Evolutionary conservation across 2,113 vertebrate species (phyloP), one percentile per base, ranked within the genome.

Genomic region (Galbula dea): DNA sequence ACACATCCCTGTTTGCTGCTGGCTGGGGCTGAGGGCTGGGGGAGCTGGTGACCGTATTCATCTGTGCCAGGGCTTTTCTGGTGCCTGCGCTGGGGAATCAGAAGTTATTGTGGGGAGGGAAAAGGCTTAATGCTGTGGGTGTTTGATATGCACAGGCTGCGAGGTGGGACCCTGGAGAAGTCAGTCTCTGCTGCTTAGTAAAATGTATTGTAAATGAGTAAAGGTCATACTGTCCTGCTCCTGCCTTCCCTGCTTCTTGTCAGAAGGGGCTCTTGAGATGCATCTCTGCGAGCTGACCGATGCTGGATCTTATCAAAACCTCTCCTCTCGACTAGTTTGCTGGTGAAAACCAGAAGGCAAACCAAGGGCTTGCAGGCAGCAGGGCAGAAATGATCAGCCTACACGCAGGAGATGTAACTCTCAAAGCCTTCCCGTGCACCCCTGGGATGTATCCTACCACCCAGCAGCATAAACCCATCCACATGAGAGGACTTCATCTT

Each of bases 381-480:
- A 7, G 66, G 34, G 74, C 57, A 54, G 41, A 23, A 57, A 20
- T 1, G 4, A 9, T 8, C 18, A 8, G 41, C 36, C 24, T 9
- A 1, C 9, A 3, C 7, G 13, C 24, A 11, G 46, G 62, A 2
- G 2, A 5, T 3, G 20, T 3, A 11, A 29, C 20, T 21, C 62
- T 12, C 55, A 1, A 39, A 46, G 39, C 23, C 26, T 15, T 32
- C 46, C 62, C 1, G 10, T 6, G 27, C 6, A 27, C 6, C 29
- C 12, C 0, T 0, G 6, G 62, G 52, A 13, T 61, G 46, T 34
- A 11, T 46, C 54, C 54, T 14, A 3, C 41, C 12, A 2, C 11
- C 68, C 69, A 26, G 69, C 61, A 51, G n/a, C 14, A 1, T 15
- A 20, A 58, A 51, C 15, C 43, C 5, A 2, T 41, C 55, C 4